Evolutionary conservation across 2,113 vertebrate species (phyloP).

Genomic region (Engystomops pustulosus): DNA sequence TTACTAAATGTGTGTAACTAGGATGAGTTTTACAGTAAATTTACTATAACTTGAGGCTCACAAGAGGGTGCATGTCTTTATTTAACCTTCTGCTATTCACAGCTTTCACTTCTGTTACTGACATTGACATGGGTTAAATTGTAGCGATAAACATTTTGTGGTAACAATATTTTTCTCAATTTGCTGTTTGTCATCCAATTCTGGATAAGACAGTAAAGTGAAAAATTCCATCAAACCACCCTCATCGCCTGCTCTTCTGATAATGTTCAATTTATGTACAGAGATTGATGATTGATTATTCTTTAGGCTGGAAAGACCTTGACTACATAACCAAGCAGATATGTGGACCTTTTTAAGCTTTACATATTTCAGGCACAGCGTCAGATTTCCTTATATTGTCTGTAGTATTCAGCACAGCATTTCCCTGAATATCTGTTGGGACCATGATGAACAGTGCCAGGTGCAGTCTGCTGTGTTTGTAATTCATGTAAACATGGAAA

Average conservation of each 20-base stretch:
- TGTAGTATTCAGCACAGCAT: no score
- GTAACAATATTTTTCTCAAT: neutral
- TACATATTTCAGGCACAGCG: neutral
- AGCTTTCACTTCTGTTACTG: neutral
- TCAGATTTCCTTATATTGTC: neutral
- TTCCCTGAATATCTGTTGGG: no score
- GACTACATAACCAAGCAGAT: neutral
- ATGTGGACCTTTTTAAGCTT: no score
- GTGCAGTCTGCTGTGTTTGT: no score
- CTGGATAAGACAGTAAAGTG: neutral
- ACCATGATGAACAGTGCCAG: no score
- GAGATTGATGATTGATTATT: neutral
- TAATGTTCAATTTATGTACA: neutral
- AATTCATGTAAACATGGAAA: no score
- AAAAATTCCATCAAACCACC: neutral
- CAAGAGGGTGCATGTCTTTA: neutral
- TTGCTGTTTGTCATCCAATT: neutral
- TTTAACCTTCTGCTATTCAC: neutral
- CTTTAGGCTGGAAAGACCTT: no score
- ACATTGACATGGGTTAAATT: neutral
- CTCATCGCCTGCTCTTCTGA: neutral
- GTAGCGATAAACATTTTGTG: neutral
- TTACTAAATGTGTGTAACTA: conserved; percentile 12
- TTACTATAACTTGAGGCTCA: neutral
- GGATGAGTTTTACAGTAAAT: neutral